Percentiles rank a stretch among this genome's conserved stretches.
phyloP scores from a whole-genome alignment of 2,113 vertebrate species.

The Larimichthys crocea region DNA sequence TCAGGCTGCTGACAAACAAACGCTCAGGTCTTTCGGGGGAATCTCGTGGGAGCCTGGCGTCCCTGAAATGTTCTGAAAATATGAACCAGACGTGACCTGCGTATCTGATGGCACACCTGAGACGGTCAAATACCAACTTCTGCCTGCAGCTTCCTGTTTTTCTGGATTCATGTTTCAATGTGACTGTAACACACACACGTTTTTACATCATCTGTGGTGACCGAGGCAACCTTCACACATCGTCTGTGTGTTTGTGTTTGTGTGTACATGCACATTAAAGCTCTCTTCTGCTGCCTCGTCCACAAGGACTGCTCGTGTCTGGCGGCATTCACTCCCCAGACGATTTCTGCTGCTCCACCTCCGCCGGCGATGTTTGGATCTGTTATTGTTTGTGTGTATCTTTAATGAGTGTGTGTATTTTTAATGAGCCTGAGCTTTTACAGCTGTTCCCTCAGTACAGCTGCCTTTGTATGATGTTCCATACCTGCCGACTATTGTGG shows the following conservation, averaged over 20 bases:
- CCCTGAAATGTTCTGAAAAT: conserved; percentile 25
- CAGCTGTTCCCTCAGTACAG: conserved; percentile 32
- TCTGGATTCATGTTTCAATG: conserved; percentile 4
- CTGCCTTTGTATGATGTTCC: conserved; percentile 7
- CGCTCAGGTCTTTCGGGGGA: not conserved
- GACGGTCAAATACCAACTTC: conserved; percentile 6
- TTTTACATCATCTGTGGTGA: conserved; percentile 9
- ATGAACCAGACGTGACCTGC: conserved; percentile 53
- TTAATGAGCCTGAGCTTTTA: conserved; percentile 56
- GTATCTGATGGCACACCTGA: conserved; percentile 45
- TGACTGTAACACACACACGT: not conserved
- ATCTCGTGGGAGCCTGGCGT: not conserved
- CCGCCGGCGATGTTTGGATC: conserved; percentile 50
- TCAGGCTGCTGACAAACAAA: conserved; percentile 18
- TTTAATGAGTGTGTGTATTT: conserved; percentile 58
- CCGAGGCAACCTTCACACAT: conserved; percentile 39
- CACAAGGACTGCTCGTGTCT: conserved; percentile 59
- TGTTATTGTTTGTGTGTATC: conserved; percentile 57
- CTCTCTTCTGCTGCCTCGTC: conserved; percentile 35
- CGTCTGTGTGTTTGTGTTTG: conserved; percentile 2
- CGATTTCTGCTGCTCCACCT: conserved; percentile 13
- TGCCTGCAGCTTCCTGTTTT: conserved; percentile 56
- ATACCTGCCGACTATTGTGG: not conserved
- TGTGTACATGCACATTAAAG: conserved; percentile 7
- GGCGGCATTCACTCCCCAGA: conserved; percentile 65